Conservation (phyloP, 2,797 vertebrate species). For the Anisognathus igniventris region DNA sequence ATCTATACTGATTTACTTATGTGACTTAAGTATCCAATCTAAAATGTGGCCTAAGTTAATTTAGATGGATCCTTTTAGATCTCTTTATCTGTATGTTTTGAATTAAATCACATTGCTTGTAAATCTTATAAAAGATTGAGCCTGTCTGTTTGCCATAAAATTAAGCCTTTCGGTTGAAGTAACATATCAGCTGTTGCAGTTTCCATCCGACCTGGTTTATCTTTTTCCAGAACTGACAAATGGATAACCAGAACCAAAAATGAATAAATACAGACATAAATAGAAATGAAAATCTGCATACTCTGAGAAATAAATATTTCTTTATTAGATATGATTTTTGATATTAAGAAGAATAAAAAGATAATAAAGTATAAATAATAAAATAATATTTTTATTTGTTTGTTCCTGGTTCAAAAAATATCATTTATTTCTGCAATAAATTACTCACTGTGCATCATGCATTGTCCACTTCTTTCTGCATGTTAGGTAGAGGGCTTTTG, state of each 20-base stretch:
- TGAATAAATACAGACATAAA: neutral
- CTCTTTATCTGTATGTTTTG: neutral
- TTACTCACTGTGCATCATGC: neutral
- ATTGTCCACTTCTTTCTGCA: neutral
- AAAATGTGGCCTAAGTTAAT: neutral
- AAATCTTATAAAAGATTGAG: neutral
- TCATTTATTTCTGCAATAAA: neutral
- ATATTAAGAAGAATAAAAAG: neutral
- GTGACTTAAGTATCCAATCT: neutral
- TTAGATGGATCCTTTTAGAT: neutral
- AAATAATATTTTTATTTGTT: accelerated
- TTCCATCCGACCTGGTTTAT: neutral
- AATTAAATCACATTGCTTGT: neutral
- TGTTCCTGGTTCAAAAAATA: neutral
- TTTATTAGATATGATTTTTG: neutral
- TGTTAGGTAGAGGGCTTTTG: neutral
- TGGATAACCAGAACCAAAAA: neutral
- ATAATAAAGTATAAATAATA: neutral
- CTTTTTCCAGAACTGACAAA: neutral
- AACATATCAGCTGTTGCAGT: neutral
- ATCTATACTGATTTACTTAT: conserved; percentile 23
- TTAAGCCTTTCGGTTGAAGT: neutral
- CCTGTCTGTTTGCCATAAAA: neutral
- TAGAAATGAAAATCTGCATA: neutral
- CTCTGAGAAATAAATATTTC: neutral